Evolutionary conservation across 1,140 invertebrate species (phyloP).

Genomic region (Scylla paramamosain): DNA sequence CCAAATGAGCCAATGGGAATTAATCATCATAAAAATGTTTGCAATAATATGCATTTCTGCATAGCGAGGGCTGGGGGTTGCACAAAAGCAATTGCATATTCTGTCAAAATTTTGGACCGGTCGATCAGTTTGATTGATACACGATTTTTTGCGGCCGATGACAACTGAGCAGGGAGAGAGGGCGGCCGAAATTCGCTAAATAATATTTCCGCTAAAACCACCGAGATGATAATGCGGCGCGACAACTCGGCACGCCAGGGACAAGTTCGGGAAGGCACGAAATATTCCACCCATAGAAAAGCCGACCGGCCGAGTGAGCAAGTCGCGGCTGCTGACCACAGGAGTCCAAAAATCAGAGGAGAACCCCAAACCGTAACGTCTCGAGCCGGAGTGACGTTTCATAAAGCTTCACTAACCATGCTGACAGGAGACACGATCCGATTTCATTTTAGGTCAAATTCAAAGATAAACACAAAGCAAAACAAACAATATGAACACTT

Average conservation of each 20-base stretch:
- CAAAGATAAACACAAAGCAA: too few species aligned
- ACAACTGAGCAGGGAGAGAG: conserved; percentile 66
- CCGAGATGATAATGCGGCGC: conserved; percentile 43
- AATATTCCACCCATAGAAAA: not conserved
- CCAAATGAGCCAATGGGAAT: conserved; percentile 71
- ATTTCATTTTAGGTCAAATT: too few species aligned
- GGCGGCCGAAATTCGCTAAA: conserved; percentile 55
- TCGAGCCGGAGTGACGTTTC: too few species aligned
- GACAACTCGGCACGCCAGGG: conserved; percentile 36
- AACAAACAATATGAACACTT: too few species aligned
- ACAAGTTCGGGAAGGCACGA: not conserved
- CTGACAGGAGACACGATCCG: too few species aligned
- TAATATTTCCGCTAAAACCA: conserved; percentile 62
- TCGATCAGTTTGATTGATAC: conserved; percentile 74
- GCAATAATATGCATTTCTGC: conserved; percentile 66
- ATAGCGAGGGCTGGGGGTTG: conserved; percentile 18
- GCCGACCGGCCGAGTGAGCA: not conserved
- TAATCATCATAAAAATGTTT: conserved; percentile 72
- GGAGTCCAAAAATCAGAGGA: not conserved
- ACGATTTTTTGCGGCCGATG: conserved; percentile 70
- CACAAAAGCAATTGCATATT: conserved; percentile 73
- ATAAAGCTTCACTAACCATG: too few species aligned
- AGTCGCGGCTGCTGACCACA: not conserved
- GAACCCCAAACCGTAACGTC: not conserved
- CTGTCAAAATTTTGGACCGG: conserved; percentile 73